Percentiles rank a stretch among this genome's conserved stretches.
Evolutionary conservation across 2,888 invertebrate genomes (phyloP).

Genomic region (Callimorpha dominula): DNA sequence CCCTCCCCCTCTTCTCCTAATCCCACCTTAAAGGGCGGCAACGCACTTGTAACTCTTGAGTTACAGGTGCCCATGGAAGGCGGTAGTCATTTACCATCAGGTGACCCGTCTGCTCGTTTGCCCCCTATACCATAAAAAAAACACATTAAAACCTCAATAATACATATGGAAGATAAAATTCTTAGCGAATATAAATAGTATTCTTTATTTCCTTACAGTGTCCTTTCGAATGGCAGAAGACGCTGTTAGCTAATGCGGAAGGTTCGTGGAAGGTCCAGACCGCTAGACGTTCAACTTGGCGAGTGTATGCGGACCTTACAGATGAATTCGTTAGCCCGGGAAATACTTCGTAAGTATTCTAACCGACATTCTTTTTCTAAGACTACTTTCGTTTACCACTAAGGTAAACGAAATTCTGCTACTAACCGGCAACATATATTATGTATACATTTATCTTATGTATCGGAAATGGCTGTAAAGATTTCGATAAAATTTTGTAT

Average conservation of each 20-base stretch:
- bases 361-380: background rate
- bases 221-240: slow-evolving; percentile 86
- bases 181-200: background rate
- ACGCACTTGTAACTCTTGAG: too few relatives aligned
- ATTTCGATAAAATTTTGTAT: too few relatives aligned
- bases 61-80: too few relatives aligned
- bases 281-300: slow-evolving; percentile 83
- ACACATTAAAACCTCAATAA: too few relatives aligned
- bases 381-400: background rate
- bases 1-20: too few relatives aligned
- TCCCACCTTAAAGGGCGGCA: too few relatives aligned
- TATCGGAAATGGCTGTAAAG: too few relatives aligned
- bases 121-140: too few relatives aligned
- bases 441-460: too few relatives aligned
- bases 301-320: slow-evolving; percentile 82
- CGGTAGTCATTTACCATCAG: too few relatives aligned
- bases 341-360: slow-evolving; percentile 72
- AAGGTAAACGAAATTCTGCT: background rate
- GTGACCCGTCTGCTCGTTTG: too few relatives aligned
- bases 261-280: slow-evolving; percentile 82
- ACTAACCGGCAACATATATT: too few relatives aligned
- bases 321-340: slow-evolving; percentile 78
- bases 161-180: background rate
- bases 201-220: slow-evolving; percentile 78
- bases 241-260: slow-evolving; percentile 64